phyloP scores from a whole-genome alignment of 2,888 invertebrate species.

The Cephus pygmeus region DNA sequence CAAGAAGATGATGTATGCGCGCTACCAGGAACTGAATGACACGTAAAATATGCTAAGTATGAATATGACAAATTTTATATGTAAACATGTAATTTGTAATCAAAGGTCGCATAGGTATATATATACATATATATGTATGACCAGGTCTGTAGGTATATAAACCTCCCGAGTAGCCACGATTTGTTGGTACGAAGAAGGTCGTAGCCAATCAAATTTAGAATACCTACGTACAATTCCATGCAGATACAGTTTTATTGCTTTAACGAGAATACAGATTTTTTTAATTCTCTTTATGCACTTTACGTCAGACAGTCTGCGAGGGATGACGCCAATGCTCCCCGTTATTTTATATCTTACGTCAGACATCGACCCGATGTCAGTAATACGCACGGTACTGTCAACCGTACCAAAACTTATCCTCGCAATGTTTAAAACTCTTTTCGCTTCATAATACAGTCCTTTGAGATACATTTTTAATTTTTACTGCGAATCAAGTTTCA shows the following conservation, averaged over 20 bases:
- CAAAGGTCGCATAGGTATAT: not conserved
- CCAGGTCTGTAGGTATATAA: not conserved
- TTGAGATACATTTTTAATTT: not conserved
- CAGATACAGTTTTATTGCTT: not conserved
- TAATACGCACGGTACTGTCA: not conserved
- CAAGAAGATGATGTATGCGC: conserved; percentile 88
- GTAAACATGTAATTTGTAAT: not conserved
- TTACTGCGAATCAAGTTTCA: not conserved
- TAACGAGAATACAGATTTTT: not conserved
- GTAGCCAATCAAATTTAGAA: not conserved
- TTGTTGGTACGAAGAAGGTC: not conserved
- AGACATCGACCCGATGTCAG: not conserved
- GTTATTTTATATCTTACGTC: not conserved
- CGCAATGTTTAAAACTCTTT: not conserved
- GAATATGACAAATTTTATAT: not conserved
- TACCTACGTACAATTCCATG: not conserved
- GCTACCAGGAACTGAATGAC: conserved; percentile 84
- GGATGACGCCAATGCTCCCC: not conserved
- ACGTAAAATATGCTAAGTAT: conserved; percentile 49
- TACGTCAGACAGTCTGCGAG: not conserved
- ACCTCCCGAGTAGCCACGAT: not conserved
- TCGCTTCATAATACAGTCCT: not conserved
- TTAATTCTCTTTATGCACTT: not conserved
- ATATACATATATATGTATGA: not conserved
- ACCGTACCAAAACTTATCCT: not conserved